Base-by-base conservation (phyloP, 1,140 invertebrate species). In the Rhopalosiphum maidis region DNA sequence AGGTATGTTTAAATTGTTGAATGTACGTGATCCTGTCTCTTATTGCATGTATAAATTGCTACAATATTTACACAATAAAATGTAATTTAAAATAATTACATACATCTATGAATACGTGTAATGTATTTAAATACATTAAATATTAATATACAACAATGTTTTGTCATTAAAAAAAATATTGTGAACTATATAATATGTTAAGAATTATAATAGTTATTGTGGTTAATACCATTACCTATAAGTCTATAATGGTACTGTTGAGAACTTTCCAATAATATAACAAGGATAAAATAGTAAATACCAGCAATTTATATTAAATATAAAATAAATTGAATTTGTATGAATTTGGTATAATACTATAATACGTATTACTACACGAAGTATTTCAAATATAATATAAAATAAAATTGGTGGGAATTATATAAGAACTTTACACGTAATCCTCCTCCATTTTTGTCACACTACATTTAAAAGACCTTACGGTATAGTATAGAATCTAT, bases 21-120 rank as follows among this genome's bases (percentile, higher is more conserved):
- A 51, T 15, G 90, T 51, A 92, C 90, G 90, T 92, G 68, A 83
- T 92, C 77, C 60, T 25, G 48, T 54, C 82, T 85, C 46, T 83
- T 92, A 92, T 90, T 90, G 90, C 41, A 92, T 37, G 22, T 41
- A 25, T 85, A 85, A 85, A 93, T 93, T 93, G 77, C 48, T 85
- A 55, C 23, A 93, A 54, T 93, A 86, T 86, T 93, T 93, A 93
- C 48, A 51, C 37, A 83, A 92, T 92, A 92, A 92, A 83, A 7
- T 48, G 68, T 54, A 89, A 55, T 89, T 89, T 89, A 89, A 89
- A 89, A 89, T 89, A 89, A 89, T 89, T 89, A 89, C 35, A 55
- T 18, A 55, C 8, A 25, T 35, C n/a, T 46, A 48, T 87, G 86
- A 87, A 87, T 35, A 87, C 21, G 7, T 87, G 23, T 85, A 83